These are phyloP conservation scores for Ametastegia equiseti DNA, from an alignment of 2,888 invertebrate genomes.

Conservation along the genomic window DNA sequence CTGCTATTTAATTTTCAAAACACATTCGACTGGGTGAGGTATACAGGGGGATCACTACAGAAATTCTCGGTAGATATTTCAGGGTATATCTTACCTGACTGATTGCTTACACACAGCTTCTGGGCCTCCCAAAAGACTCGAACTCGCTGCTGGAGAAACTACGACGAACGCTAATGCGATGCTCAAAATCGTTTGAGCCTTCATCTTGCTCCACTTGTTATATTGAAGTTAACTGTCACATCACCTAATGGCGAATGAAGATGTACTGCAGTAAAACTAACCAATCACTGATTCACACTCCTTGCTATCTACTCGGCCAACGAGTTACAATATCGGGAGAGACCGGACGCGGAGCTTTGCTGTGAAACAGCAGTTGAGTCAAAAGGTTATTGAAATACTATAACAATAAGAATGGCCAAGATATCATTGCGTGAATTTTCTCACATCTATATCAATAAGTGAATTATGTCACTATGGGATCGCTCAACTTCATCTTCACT, in stretches of 20 bases:
- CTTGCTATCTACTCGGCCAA: background rate
- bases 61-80: background rate
- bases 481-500: too few relatives aligned
- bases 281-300: background rate
- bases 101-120: background rate
- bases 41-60: background rate
- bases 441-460: too few relatives aligned
- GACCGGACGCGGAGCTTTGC: background rate
- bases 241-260: background rate
- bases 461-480: too few relatives aligned
- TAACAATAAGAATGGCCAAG: too few relatives aligned
- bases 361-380: background rate
- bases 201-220: background rate
- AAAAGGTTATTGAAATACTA: too few relatives aligned
- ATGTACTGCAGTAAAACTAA: constrained; percentile 55
- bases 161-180: background rate
- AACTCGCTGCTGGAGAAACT: background rate
- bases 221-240: background rate
- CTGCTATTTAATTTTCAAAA: background rate
- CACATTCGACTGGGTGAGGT: background rate
- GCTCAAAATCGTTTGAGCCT: background rate
- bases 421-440: too few relatives aligned
- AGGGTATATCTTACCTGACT: background rate
- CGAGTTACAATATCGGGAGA: background rate
- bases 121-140: background rate